Percentiles rank a stretch among this genome's conserved stretches.
Evolutionary conservation across 2,888 invertebrate genomes (phyloP).

Genomic region (Caenorhabditis sp.): DNA sequence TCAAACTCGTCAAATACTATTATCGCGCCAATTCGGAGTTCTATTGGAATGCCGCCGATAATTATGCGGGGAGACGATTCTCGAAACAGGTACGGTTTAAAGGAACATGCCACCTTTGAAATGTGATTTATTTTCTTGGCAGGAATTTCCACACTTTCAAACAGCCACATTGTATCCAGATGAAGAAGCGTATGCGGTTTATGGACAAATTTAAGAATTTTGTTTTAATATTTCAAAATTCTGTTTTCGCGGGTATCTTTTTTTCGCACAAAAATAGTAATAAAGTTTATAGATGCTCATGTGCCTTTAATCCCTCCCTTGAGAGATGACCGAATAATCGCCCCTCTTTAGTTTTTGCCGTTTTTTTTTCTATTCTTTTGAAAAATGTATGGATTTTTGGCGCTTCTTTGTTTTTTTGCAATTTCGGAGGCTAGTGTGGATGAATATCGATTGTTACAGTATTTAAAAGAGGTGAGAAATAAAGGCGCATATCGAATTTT

Average conservation of each 20-base stretch:
- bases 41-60: constrained; percentile 51
- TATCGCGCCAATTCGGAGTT: constrained; percentile 52
- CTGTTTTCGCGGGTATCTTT: background rate
- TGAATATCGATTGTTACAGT: constrained; percentile 53
- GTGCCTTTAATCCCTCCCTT: no score
- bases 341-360: no score
- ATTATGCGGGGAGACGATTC: constrained; percentile 33
- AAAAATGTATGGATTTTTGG: background rate
- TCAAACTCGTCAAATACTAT: constrained; percentile 52
- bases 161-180: constrained; percentile 39
- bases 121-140: background rate
- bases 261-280: no score
- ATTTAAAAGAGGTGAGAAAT: constrained; percentile 54
- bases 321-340: no score
- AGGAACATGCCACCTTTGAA: background rate
- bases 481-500: background rate
- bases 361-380: background rate
- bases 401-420: background rate
- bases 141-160: constrained; percentile 36
- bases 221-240: background rate
- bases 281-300: no score
- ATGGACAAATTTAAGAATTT: constrained; percentile 34
- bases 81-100: constrained; percentile 18
- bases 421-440: constrained; percentile 40
- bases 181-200: constrained; percentile 38